Percentiles rank a stretch among this genome's conserved stretches.
Evolutionary conservation across 2,888 invertebrate species (phyloP).

Genomic region (Mythimna loreyi): DNA sequence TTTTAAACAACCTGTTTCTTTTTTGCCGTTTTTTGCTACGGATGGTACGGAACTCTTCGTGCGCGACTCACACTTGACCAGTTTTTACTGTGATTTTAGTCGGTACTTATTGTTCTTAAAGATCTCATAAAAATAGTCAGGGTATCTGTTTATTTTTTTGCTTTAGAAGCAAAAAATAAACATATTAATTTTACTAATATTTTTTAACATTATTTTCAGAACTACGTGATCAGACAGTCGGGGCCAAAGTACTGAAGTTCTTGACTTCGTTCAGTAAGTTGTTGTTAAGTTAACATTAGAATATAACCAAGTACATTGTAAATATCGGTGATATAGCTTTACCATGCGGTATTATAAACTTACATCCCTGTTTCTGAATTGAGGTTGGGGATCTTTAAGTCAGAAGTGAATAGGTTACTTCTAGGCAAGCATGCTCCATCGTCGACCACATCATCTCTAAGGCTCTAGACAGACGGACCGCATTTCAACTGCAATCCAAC

Average conservation of each 20-base stretch:
- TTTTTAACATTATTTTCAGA: conserved; percentile 37
- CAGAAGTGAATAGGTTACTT: too few relatives aligned
- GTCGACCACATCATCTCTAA: too few relatives aligned
- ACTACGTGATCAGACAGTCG: conserved; percentile 25
- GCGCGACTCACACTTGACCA: too few relatives aligned
- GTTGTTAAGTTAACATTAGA: conserved; percentile 29
- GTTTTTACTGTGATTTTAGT: too few relatives aligned
- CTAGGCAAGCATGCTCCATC: too few relatives aligned
- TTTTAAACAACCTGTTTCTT: neutral
- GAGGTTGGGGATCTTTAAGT: neutral
- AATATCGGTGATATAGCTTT: conserved; percentile 8
- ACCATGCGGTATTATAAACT: conserved; percentile 23
- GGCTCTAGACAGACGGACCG: too few relatives aligned
- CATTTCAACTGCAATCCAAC: too few relatives aligned
- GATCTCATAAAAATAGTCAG: neutral
- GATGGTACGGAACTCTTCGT: too few relatives aligned
- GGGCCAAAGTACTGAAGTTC: conserved; percentile 46
- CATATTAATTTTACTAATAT: conserved; percentile 14
- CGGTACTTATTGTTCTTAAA: neutral
- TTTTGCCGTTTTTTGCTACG: neutral
- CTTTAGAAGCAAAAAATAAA: neutral
- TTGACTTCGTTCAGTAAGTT: conserved; percentile 41
- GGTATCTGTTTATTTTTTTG: too few relatives aligned
- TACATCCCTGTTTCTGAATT: neutral
- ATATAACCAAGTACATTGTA: conserved; percentile 16